Evolutionary conservation across 2,797 vertebrate genomes (phyloP), one percentile per base, ranked within the genome.

Genomic region (Telmatherina bonti): DNA sequence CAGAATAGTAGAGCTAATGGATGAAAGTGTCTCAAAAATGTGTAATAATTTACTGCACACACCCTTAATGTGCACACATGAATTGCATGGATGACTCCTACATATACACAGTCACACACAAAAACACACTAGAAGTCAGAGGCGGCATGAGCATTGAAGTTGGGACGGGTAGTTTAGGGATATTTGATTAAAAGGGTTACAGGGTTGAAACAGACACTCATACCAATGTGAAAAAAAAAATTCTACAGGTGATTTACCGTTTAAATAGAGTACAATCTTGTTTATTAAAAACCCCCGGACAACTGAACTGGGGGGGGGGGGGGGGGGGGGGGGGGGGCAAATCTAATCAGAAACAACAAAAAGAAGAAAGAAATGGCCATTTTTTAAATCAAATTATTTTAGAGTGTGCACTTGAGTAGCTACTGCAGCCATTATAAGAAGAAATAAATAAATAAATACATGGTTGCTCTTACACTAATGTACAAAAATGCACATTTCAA

Each of bases 371-470:
- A 52, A 52, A 52, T 63, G 49, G 62, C 52, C 69, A 18, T 74
- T 67, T 72, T 84, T 82, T 26, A 84, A 82, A 87, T 84, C 35
- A 29, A 54, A 83, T 90, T 87, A 88, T 76, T 53, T 70, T 66
- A 79, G 54, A 67, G 76, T 53, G 68, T 67, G 60, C 74, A 58
- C 54, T 81, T 80, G 52, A 74, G 67, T 35, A 61, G 33, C 58
- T 49, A 49, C 72, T 70, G 31, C 68, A 69, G 62, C 80, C 81
- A 72, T 80, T 79, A 79, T 82, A 49, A 31, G 10, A 52, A 45
- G 65, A 69, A 60, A 30, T 2, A 41, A 41, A 41, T 43, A 16
- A 18, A 43, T 43, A 43, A 38, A 38, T 38, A 15, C 7, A 36
- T 33, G 53, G 16, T 5, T 11, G 53, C 60, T 72, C 41, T 67